phyloP scores from a whole-genome alignment of 2,888 invertebrate genomes.

The Amblyteles armatorius region DNA sequence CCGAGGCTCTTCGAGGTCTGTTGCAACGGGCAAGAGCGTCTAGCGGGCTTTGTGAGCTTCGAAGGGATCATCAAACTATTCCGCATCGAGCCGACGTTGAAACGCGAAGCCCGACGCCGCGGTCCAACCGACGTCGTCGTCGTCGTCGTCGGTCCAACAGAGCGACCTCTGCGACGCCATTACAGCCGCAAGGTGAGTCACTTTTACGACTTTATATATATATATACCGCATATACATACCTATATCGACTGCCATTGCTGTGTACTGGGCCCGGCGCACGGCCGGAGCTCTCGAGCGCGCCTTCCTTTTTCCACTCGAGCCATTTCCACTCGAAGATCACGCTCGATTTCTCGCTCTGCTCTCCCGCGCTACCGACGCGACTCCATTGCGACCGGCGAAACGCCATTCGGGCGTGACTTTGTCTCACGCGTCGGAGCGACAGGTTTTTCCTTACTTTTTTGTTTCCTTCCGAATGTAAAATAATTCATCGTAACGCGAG shows the following conservation, averaged over 20 bases:
- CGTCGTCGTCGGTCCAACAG: constrained; percentile 71
- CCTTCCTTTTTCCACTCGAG: constrained; percentile 41
- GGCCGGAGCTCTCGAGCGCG: not conserved
- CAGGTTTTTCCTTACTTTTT: not conserved
- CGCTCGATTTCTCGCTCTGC: constrained; percentile 50
- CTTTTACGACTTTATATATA: constrained; percentile 61
- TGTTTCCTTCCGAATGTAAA: not conserved
- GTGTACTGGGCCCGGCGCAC: constrained; percentile 8
- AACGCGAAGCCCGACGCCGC: constrained; percentile 71
- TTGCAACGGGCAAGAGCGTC: constrained; percentile 22
- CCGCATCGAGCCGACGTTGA: constrained; percentile 56
- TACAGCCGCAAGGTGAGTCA: constrained; percentile 84
- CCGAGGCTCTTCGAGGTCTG: constrained; percentile 27
- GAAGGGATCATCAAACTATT: constrained; percentile 9
- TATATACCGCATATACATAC: constrained; percentile 7
- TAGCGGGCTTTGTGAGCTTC: constrained; percentile 11
- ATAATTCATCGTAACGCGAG: constrained; percentile 23
- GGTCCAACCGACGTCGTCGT: constrained; percentile 60
- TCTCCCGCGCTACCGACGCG: constrained; percentile 15
- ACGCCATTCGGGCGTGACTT: constrained; percentile 41
- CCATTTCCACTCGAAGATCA: constrained; percentile 59
- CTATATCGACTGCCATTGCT: constrained; percentile 25
- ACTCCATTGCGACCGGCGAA: constrained; percentile 2
- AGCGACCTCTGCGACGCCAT: constrained; percentile 79
- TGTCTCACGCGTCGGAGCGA: constrained; percentile 24